A percentile compares a stretch with the other conserved stretches of the same genome.
These are phyloP conservation scores for Heliconius melpomene DNA, from an alignment of 1,140 invertebrate genomes.

Conservation along the genomic window DNA sequence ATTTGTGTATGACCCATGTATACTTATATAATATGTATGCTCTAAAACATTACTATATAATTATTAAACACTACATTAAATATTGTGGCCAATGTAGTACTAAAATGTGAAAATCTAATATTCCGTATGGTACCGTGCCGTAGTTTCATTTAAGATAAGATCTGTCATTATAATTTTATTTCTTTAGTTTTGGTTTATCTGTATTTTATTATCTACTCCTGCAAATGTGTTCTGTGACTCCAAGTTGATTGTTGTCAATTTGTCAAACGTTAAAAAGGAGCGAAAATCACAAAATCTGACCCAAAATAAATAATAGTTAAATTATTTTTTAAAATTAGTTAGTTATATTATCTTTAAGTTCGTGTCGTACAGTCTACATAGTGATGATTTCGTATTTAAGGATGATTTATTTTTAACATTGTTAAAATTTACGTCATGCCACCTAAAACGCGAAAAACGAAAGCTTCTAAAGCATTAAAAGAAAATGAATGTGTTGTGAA, in stretches of 20 bases:
- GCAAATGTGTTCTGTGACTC: not conserved
- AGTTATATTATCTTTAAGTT: not conserved
- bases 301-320: not conserved
- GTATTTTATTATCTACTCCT: not conserved
- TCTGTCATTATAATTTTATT: not conserved
- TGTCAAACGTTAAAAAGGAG: not conserved
- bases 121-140: no score
- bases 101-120: not conserved
- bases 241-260: not conserved
- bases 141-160: no score
- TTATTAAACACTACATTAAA: no score
- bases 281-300: not conserved
- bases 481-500: conserved; percentile 54
- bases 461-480: conserved; percentile 54
- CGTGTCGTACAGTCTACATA: not conserved
- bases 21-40: no score
- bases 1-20: no score
- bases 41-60: no score
- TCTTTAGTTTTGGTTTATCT: not conserved
- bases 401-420: conserved; percentile 16
- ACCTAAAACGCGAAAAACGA: conserved; percentile 57
- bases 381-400: not conserved
- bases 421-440: conserved; percentile 57
- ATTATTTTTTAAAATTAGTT: not conserved
- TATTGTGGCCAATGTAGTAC: no score